Evolutionary conservation across 2,888 invertebrate genomes (phyloP).

Genomic region (Cephus rjabovi): DNA sequence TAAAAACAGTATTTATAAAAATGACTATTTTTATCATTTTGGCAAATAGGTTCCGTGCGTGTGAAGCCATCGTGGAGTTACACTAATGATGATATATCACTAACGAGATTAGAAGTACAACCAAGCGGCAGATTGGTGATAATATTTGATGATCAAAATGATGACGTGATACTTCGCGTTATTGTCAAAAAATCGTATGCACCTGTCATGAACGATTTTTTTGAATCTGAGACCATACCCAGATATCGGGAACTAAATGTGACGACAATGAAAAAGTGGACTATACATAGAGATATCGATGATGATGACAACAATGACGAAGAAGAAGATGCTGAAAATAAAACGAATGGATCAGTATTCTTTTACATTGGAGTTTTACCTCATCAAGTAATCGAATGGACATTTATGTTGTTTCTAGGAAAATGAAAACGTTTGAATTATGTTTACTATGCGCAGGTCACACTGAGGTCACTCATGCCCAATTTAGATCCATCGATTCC

Average conservation of each 20-base stretch:
- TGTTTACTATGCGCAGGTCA: background rate
- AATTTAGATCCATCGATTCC: slow-evolving; percentile 10
- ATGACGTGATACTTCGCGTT: slow-evolving; percentile 14
- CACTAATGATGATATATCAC: slow-evolving; percentile 10
- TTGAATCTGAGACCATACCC: slow-evolving; percentile 12
- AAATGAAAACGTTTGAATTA: background rate
- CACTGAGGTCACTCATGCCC: slow-evolving; percentile 10
- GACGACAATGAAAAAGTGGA: slow-evolving; percentile 8
- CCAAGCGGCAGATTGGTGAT: slow-evolving; percentile 13
- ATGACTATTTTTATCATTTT: too few relatives aligned
- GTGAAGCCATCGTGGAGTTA: slow-evolving; percentile 13
- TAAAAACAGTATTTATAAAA: too few relatives aligned
- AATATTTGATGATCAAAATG: slow-evolving; percentile 11
- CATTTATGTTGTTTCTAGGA: background rate
- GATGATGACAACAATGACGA: background rate
- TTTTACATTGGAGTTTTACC: slow-evolving; percentile 17
- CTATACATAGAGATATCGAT: background rate
- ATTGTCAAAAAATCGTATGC: slow-evolving; percentile 6
- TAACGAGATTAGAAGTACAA: slow-evolving; percentile 11
- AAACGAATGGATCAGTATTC: slow-evolving; percentile 1
- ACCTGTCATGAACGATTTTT: slow-evolving; percentile 14
- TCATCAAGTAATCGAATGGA: slow-evolving; percentile 13
- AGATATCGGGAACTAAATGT: slow-evolving; percentile 11
- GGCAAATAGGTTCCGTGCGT: background rate
- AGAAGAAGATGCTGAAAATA: background rate